Base-by-base conservation (phyloP, 2,113 vertebrate genomes). In the Ginglymostoma cirratum region DNA sequence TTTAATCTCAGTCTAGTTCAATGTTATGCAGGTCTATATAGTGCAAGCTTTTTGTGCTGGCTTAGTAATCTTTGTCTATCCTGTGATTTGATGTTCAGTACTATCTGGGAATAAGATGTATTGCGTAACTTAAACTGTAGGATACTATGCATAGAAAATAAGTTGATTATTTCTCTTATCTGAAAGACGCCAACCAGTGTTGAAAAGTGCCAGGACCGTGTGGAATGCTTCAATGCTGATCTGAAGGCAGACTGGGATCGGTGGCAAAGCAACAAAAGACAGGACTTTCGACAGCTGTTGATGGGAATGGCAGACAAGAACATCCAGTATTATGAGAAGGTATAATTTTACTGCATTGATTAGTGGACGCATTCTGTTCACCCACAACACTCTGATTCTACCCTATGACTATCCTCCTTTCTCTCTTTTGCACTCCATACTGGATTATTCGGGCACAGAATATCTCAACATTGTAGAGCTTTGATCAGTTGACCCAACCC, bases 201-300 rank as follows among this genome's bases (percentile, higher is more conserved):
- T 61, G 99, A 99, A 97, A 99, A 98, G 61, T 99, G 98, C 97
- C 99, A 99, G 97, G 99, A 99, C 96, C 98, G 98, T 48, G 97
- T 99, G 97, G 99, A 99, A 96, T 99, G 99, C 96, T 99, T 99
- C 97, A 99, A 99, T 15, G 99, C 99, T 0, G 99, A 99, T 96
- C 97, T 99, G 97, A 99, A 99, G 96, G 99, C 99, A 0, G 99
- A 99, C 97, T 99, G 99, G 99, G 99, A 99, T 96, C 98, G 99
- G 97, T 99, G 99, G 99, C 99, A 99, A 97, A 98, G 97, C 97
- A 99, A 98, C 97, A 99, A 99, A 97, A 98, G 98, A 61, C 99
- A 99, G 96, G 99, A 99, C 97, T 99, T 99, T 92, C 98, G 99
- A 96, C 99, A 99, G 97, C 98, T 99, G 70, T 98, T 99, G 76